Evolutionary conservation across 2,888 invertebrate genomes (phyloP).

Genomic region (Steinernema hermaphroditum): DNA sequence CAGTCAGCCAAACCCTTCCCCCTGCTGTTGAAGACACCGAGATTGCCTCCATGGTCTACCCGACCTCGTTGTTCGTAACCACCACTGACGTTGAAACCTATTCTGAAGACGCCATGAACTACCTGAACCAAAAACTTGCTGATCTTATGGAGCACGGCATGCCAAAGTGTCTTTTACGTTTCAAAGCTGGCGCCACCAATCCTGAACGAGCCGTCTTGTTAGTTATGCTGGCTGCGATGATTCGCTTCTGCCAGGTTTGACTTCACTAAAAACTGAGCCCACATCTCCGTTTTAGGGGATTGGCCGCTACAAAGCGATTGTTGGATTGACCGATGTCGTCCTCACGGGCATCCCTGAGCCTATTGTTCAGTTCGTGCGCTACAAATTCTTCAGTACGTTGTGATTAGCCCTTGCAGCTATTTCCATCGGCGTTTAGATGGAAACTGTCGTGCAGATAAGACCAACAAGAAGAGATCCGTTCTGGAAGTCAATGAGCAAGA

Average conservation of each 20-base stretch:
- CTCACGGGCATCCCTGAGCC: background rate
- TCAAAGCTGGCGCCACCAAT: constrained; percentile 1
- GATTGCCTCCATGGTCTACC: constrained; percentile 14
- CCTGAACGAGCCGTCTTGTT: background rate
- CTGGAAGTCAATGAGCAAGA: background rate
- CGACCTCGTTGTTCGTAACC: background rate
- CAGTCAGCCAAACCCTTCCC: background rate
- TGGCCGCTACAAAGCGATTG: background rate
- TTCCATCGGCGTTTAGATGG: background rate
- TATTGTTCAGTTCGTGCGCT: constrained; percentile 5
- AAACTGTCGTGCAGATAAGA: background rate
- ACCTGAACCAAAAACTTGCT: background rate
- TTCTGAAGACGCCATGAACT: background rate
- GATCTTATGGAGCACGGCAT: background rate
- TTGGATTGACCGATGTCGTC: background rate
- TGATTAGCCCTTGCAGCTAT: background rate
- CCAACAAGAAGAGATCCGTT: background rate
- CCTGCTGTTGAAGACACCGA: constrained; percentile 15
- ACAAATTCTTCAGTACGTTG: constrained; percentile 24
- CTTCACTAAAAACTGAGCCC: background rate
- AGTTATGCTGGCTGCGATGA: constrained; percentile 15
- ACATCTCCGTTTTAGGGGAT: background rate
- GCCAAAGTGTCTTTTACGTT: constrained; percentile 12
- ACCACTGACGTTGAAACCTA: background rate
- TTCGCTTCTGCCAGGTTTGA: constrained; percentile 4